phyloP scores from a whole-genome alignment of 2,888 invertebrate genomes.

The Dendrolimus houi region DNA sequence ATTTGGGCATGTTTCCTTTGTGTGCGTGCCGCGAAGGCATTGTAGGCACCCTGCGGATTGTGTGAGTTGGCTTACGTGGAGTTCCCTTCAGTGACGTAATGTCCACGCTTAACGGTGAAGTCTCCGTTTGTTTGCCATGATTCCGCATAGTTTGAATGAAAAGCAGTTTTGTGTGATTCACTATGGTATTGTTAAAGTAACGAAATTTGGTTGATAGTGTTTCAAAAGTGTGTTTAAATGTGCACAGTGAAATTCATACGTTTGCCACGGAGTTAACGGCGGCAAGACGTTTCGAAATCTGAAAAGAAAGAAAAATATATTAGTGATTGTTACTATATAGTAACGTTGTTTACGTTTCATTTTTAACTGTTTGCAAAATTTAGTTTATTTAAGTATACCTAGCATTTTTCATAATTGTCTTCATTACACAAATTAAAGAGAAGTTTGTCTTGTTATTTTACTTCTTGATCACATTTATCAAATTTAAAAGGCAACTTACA shows the following conservation, averaged over 20 bases:
- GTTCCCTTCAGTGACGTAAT: constrained; percentile 44
- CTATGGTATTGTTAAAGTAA: constrained; percentile 43
- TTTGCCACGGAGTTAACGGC: constrained; percentile 26
- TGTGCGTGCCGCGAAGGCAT: constrained; percentile 17
- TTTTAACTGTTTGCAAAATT: no score
- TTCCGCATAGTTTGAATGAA: constrained; percentile 56
- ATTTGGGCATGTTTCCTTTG: constrained; percentile 15
- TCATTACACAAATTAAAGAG: no score
- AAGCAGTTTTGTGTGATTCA: constrained; percentile 41
- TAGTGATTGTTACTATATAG: constrained; percentile 4
- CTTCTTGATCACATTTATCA: no score
- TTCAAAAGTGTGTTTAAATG: constrained; percentile 27
- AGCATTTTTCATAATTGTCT: no score
- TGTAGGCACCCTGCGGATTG: constrained; percentile 19
- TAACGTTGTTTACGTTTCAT: no score
- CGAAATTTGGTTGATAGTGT: constrained; percentile 43
- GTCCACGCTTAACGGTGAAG: constrained; percentile 41
- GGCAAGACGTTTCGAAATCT: constrained; percentile 26
- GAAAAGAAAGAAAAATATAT: constrained; percentile 32
- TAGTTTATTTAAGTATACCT: no score
- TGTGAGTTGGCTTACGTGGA: constrained; percentile 28
- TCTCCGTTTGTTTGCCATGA: constrained; percentile 41
- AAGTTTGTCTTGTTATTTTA: no score
- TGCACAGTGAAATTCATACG: constrained; percentile 29
- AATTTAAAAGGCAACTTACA: no score